These are phyloP conservation scores for Amphiprion clarkii DNA, from an alignment of 2,797 vertebrate genomes.

Conservation along the genomic window DNA sequence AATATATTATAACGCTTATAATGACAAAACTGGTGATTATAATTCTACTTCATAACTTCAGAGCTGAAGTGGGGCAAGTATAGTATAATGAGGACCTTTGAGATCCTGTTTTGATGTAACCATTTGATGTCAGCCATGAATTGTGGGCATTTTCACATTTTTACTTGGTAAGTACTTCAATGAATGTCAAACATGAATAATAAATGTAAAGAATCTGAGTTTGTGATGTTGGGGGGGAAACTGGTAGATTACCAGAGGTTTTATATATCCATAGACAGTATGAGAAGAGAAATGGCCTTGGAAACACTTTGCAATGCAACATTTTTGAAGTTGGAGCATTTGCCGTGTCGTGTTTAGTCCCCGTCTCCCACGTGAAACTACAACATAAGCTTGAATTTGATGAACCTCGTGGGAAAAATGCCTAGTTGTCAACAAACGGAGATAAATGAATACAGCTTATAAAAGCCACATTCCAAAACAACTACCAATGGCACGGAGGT, in stretches of 20 bases:
- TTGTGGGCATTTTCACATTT: conserved; percentile 68
- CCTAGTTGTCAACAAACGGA: conserved; percentile 16
- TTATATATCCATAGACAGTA: conserved; percentile 12
- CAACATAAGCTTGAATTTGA: conserved; percentile 6
- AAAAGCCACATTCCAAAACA: conserved; percentile 32
- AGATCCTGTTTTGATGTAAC: conserved; percentile 76
- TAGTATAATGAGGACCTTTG: conserved; percentile 79
- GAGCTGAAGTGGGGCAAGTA: conserved; percentile 54
- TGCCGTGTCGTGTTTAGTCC: background rate
- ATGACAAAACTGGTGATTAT: conserved; percentile 51
- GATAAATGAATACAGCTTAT: conserved; percentile 22
- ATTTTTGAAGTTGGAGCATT: conserved; percentile 2
- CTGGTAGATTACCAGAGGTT: conserved; percentile 44
- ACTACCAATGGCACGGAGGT: conserved; percentile 7
- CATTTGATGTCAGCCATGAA: conserved; percentile 75
- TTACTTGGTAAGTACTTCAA: conserved; percentile 69
- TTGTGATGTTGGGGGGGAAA: conserved; percentile 44
- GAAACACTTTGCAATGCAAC: conserved; percentile 11
- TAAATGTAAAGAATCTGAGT: conserved; percentile 60
- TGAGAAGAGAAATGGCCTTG: conserved; percentile 15
- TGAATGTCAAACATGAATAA: conserved; percentile 75
- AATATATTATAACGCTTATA: conserved; percentile 38
- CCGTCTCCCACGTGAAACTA: background rate
- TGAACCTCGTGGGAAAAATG: background rate
- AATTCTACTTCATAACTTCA: conserved; percentile 53